phyloP scores from a whole-genome alignment of 1,140 invertebrate species.

The Condylostylus longicornis region DNA sequence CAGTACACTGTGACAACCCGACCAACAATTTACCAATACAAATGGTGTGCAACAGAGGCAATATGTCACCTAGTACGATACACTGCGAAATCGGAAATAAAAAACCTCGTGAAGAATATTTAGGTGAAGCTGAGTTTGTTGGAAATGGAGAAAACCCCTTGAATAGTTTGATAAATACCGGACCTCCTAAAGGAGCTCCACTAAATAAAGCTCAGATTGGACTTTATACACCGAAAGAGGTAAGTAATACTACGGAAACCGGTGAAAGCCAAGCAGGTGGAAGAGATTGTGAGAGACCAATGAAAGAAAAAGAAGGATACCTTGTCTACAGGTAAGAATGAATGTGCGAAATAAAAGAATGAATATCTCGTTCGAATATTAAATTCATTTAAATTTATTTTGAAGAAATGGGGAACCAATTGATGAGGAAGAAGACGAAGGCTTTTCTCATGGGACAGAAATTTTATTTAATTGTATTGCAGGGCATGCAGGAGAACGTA shows the following conservation, averaged over 20 bases:
- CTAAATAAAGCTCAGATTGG: not conserved
- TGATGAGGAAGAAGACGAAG: slow-evolving; percentile 28
- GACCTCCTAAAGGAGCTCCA: not conserved
- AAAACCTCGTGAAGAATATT: slow-evolving; percentile 21
- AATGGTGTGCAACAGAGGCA: slow-evolving; percentile 50
- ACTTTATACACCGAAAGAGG: slow-evolving; percentile 39
- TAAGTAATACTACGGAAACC: slow-evolving; percentile 17
- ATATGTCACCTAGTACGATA: slow-evolving; percentile 42
- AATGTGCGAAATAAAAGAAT: too few species aligned
- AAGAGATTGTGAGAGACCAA: slow-evolving; percentile 24
- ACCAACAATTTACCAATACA: slow-evolving; percentile 26
- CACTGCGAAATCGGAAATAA: slow-evolving; percentile 33
- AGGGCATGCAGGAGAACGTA: slow-evolving; percentile 59
- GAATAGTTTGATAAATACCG: not conserved
- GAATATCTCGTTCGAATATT: too few species aligned
- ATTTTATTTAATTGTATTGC: slow-evolving; percentile 67
- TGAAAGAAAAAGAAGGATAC: slow-evolving; percentile 20
- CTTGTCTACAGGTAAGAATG: slow-evolving; percentile 27
- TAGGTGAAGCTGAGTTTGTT: slow-evolving; percentile 5
- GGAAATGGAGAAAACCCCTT: not conserved
- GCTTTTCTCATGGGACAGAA: slow-evolving; percentile 62
- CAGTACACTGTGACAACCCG: slow-evolving; percentile 45
- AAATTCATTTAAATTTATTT: too few species aligned
- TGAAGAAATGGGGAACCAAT: not conserved
- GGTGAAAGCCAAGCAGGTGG: slow-evolving; percentile 21